A percentile compares a stretch with the other conserved stretches of the same genome.
These are phyloP conservation scores for Lasiommata megera DNA, from an alignment of 2,888 invertebrate species.

Conservation along the genomic window DNA sequence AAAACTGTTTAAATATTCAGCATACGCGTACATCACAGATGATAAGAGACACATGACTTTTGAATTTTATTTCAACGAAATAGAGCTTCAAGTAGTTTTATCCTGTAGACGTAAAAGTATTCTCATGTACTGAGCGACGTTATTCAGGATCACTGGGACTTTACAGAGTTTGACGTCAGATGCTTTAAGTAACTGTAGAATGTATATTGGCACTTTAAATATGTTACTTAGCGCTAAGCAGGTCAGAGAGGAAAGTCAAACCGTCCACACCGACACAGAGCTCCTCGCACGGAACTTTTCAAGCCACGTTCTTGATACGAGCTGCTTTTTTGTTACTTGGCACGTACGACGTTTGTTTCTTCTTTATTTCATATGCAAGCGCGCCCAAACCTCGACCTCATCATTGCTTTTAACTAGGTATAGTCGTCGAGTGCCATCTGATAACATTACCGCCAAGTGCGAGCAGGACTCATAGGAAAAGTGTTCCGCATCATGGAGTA, in stretches of 20 bases:
- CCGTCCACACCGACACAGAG: no score
- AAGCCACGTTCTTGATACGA: no score
- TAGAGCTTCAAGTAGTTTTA: constrained; percentile 15
- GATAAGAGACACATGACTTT: not conserved
- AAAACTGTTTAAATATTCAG: not conserved
- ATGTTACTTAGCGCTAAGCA: not conserved
- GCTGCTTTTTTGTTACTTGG: no score
- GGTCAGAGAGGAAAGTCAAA: not conserved
- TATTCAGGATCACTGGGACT: constrained; percentile 40
- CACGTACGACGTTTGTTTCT: no score
- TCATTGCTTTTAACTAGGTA: no score
- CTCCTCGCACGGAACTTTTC: no score
- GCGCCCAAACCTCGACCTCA: no score
- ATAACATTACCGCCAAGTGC: no score
- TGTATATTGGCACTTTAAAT: not conserved
- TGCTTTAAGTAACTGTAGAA: constrained; percentile 2
- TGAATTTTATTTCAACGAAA: not conserved
- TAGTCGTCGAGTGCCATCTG: no score
- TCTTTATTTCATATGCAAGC: no score
- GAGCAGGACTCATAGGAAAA: no score
- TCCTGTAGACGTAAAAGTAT: constrained; percentile 35
- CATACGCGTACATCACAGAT: not conserved
- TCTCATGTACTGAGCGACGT: constrained; percentile 37
- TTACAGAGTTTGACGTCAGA: constrained; percentile 33
- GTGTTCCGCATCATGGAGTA: no score